Evolutionary conservation across 2,113 vertebrate genomes (phyloP), one percentile per base, ranked within the genome.

Genomic region (Cyprinodon tularosa): DNA sequence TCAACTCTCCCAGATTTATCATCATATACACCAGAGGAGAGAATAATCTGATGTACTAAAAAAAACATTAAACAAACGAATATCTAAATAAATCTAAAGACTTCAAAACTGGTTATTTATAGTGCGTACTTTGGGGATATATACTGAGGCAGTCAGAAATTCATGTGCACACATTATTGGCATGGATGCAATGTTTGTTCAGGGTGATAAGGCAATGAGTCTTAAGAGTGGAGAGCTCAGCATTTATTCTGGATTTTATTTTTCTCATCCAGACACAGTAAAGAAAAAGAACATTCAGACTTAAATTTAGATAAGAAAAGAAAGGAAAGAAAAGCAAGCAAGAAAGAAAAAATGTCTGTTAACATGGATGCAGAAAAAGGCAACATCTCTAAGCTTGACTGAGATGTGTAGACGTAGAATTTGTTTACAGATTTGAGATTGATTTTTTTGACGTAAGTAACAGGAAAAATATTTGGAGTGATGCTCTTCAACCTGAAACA

Each of bases 1-100:
- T 80, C 76, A 81, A 84, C 59, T 68, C 71, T 77, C 63, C 76
- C 72, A 64, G 72, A 75, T 77, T 82, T 14, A 48, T 74, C 63
- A 66, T 71, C 63, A 37, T 40, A 22, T 77, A 71, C 60, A 74
- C 47, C 60, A 74, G 37, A 84, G 17, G n/a, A 53, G 3, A 63
- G 22, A 71, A 50, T 66, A 15, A 68, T 42, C 40, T 14, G 75
- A 65, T 50, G 45, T 57, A 45, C 69, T 62, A 22, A 62, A 76
- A 80, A 67, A 38, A 79, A 68, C 36, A 80, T 62, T 78, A 80
- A 84, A 83, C 44, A 85, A 53, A 84, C 59, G 40, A 14, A 61
- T 45, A 20, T 74, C 29, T 76, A 74, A 68, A 61, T 68, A 62
- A 29, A 72, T 29, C 45, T 36, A 79, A 59, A 38, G 59, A 66